These are phyloP conservation scores for Heliconius aoede DNA, from an alignment of 2,888 invertebrate genomes.

Conservation along the genomic window DNA sequence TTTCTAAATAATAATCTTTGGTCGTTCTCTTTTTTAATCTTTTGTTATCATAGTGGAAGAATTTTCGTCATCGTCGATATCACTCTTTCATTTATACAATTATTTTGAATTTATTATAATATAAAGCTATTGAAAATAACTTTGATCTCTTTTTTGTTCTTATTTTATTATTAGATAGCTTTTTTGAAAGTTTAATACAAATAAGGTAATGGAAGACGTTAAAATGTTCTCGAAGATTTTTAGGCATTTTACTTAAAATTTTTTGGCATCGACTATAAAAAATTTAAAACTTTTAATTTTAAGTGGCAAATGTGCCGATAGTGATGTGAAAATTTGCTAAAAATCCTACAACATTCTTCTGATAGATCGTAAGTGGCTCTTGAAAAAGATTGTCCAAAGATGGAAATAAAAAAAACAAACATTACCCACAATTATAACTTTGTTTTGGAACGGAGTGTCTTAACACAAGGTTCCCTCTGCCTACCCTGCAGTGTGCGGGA, in stretches of 20 bases:
- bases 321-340: neutral
- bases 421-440: neutral
- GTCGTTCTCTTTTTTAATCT: neutral
- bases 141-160: no score
- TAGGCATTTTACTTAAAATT: neutral
- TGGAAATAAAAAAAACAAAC: neutral
- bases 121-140: no score
- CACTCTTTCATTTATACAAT: no score
- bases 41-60: neutral
- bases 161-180: no score
- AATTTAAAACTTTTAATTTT: neutral
- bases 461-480: no score
- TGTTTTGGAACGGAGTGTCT: no score
- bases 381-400: neutral
- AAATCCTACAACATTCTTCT: neutral
- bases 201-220: neutral
- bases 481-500: no score
- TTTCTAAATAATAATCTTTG: neutral
- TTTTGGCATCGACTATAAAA: neutral
- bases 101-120: no score
- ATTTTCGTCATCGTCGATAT: no score
- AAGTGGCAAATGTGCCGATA: constrained; percentile 6
- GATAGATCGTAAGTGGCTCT: neutral
- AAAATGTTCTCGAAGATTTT: neutral
- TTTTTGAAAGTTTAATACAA: neutral